These are phyloP conservation scores for Oligia fasciuncula DNA, from an alignment of 2,888 invertebrate genomes.

Conservation along the genomic window DNA sequence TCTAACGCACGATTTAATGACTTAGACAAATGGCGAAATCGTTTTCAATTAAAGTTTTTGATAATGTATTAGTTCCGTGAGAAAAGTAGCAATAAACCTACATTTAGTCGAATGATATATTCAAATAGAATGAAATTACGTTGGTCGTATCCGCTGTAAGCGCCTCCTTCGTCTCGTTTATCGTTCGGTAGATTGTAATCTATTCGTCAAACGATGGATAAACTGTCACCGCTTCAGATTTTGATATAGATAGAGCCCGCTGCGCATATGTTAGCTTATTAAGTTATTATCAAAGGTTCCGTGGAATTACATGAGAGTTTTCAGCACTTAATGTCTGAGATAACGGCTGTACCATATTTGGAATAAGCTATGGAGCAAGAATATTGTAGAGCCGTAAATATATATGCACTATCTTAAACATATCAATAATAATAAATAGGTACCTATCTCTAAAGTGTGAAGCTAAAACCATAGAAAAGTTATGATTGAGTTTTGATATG, in stretches of 20 bases:
- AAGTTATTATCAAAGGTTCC: conserved; percentile 68
- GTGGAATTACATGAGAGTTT: conserved; percentile 62
- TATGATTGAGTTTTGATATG: neutral
- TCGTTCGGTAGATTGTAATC: conserved; percentile 84
- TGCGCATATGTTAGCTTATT: conserved; percentile 71
- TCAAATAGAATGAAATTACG: conserved; percentile 88
- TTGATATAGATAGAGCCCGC: conserved; percentile 75
- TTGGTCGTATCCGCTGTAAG: conserved; percentile 87
- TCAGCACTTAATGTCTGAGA: conserved; percentile 48
- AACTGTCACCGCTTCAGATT: conserved; percentile 77
- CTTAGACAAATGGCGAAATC: conserved; percentile 86
- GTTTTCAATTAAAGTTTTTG: conserved; percentile 87
- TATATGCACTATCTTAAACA: neutral
- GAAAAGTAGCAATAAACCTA: conserved; percentile 90
- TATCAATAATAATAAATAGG: neutral
- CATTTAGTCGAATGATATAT: conserved; percentile 88
- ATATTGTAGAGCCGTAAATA: conserved; percentile 11
- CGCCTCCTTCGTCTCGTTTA: conserved; percentile 82
- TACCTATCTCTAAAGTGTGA: neutral
- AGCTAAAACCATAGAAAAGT: neutral
- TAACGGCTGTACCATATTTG: conserved; percentile 49
- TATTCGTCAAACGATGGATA: conserved; percentile 86
- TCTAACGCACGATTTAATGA: conserved; percentile 79
- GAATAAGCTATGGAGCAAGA: conserved; percentile 35
- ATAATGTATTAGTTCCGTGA: conserved; percentile 90